These are phyloP conservation scores for Siderastrea siderea DNA, from an alignment of 92 coral and sea anemone species.

Conservation along the genomic window DNA sequence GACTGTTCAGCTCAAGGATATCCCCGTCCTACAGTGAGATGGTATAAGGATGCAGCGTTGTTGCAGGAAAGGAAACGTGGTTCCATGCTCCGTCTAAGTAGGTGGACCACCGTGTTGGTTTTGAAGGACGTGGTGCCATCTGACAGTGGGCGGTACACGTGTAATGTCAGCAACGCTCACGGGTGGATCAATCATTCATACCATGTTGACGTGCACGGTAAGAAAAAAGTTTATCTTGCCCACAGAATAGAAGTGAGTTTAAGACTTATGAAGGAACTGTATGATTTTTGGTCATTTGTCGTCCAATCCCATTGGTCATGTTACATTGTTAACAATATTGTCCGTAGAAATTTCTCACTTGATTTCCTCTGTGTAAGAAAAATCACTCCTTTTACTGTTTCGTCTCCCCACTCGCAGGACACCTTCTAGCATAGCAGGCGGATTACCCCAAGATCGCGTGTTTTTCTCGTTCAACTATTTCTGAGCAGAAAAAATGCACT, in stretches of 20 bases:
- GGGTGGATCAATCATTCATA: constrained; percentile 92
- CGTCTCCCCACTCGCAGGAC: too few species aligned
- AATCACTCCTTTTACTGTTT: too few species aligned
- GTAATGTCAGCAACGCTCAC: constrained; percentile 84
- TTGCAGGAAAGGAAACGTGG: constrained; percentile 49
- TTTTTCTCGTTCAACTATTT: too few species aligned
- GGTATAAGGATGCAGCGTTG: constrained; percentile 83
- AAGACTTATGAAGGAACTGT: neutral
- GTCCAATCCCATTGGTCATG: too few species aligned
- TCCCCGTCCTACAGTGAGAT: constrained; percentile 82
- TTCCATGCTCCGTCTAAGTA: constrained; percentile 31
- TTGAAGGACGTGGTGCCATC: constrained; percentile 75
- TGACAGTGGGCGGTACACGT: constrained; percentile 84
- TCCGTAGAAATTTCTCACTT: too few species aligned
- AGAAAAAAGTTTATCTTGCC: neutral
- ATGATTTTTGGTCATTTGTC: too few species aligned
- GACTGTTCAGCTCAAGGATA: constrained; percentile 88
- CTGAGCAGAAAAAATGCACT: too few species aligned
- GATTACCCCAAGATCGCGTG: too few species aligned
- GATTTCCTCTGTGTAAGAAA: too few species aligned
- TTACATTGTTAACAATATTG: too few species aligned
- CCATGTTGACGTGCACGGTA: constrained; percentile 89
- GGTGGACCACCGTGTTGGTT: constrained; percentile 42
- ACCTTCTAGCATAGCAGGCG: too few species aligned
- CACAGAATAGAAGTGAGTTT: too few species aligned